phyloP scores from a whole-genome alignment of 2,888 invertebrate genomes.

The Agrotis exclamationis region DNA sequence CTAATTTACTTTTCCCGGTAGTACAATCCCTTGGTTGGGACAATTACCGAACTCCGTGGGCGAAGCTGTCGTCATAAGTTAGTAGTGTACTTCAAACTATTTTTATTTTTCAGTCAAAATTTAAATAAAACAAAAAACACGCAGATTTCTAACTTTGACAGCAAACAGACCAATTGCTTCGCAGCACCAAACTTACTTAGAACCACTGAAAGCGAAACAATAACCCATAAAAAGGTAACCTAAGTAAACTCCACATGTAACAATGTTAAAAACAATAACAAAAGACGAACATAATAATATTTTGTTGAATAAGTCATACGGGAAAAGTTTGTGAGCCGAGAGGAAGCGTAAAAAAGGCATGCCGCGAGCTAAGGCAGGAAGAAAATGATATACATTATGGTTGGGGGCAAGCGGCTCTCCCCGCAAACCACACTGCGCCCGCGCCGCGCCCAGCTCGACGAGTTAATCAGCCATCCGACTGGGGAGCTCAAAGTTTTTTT shows the following conservation, averaged over 20 bases:
- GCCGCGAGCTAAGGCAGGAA: conserved; percentile 74
- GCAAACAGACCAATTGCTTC: not conserved
- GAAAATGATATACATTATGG: conserved; percentile 84
- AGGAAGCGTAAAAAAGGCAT: conserved; percentile 76
- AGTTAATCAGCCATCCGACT: conserved; percentile 87
- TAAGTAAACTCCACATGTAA: conserved; percentile 35
- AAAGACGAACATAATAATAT: conserved; percentile 36
- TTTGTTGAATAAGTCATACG: conserved; percentile 52
- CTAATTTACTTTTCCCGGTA: too few relatives aligned
- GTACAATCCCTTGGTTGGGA: too few relatives aligned
- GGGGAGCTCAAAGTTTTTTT: conserved; percentile 76
- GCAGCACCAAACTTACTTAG: conserved; percentile 4
- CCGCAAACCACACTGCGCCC: conserved; percentile 69
- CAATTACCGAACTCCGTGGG: too few relatives aligned
- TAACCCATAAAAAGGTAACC: conserved; percentile 31
- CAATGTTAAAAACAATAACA: conserved; percentile 43
- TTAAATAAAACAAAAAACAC: not conserved
- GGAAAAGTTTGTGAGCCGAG: conserved; percentile 52
- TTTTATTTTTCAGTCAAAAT: not conserved
- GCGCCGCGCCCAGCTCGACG: conserved; percentile 77
- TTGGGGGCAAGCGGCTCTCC: conserved; percentile 70
- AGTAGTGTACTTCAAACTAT: too few relatives aligned
- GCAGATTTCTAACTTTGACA: not conserved
- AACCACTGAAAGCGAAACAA: conserved; percentile 31
- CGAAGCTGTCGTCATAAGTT: too few relatives aligned